Evolutionary conservation across 1,140 invertebrate species (phyloP).

Genomic region (Hycleus cichorii): DNA sequence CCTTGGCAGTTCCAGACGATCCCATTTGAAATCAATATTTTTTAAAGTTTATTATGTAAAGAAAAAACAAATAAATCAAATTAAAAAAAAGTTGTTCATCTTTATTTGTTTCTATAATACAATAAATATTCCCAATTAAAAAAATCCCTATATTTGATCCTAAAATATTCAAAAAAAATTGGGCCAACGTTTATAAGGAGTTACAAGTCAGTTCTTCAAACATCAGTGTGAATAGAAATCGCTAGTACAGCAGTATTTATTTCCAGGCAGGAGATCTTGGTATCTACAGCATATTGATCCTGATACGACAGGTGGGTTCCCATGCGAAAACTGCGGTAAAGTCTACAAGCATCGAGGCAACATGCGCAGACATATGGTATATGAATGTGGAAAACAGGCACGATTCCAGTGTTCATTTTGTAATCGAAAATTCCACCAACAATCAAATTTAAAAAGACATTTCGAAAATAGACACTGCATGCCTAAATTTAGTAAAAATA

Average conservation of each 20-base stretch:
- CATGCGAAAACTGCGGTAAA: conserved; percentile 41
- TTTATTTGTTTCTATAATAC: not conserved
- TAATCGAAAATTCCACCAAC: conserved; percentile 44
- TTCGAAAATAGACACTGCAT: conserved; percentile 34
- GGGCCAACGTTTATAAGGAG: conserved; percentile 11
- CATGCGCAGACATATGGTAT: conserved; percentile 41
- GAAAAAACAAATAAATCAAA: not conserved
- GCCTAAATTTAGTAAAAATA: conserved; percentile 31
- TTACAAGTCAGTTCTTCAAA: not conserved
- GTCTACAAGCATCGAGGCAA: conserved; percentile 49
- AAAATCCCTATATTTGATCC: not conserved
- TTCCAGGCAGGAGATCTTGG: conserved; percentile 35
- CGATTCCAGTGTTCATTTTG: conserved; percentile 43
- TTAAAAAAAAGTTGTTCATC: conserved; percentile 2
- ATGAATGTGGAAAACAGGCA: conserved; percentile 44
- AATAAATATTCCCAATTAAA: not conserved
- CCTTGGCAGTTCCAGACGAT: conserved; percentile 1
- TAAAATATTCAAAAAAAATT: conserved; percentile 1
- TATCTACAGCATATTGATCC: conserved; percentile 30
- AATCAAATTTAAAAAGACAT: conserved; percentile 44
- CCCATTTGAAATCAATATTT: too few relatives aligned
- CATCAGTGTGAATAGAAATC: conserved; percentile 21
- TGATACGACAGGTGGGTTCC: conserved; percentile 37
- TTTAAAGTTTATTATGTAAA: not conserved
- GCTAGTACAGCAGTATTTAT: conserved; percentile 38